Evolutionary conservation across 2,888 invertebrate genomes (phyloP).

Genomic region (Napeogenes sylphis): DNA sequence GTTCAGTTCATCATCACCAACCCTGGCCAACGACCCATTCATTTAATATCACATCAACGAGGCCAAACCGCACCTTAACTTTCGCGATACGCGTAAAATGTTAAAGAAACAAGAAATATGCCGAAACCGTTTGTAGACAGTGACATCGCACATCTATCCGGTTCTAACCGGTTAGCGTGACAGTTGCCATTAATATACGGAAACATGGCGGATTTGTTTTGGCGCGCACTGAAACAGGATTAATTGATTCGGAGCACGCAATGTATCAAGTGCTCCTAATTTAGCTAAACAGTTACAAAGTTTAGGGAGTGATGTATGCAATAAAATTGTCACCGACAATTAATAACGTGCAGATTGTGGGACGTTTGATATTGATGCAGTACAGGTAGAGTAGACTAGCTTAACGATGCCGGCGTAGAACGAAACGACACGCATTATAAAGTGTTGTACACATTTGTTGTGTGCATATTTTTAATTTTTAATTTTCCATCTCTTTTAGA

Average conservation of each 20-base stretch:
- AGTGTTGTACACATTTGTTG: background rate
- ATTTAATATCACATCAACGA: conserved; percentile 1
- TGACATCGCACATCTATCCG: conserved; percentile 39
- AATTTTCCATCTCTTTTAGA: too few relatives aligned
- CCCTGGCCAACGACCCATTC: background rate
- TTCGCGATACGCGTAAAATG: conserved; percentile 7
- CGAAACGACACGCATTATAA: background rate
- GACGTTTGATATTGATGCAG: conserved; percentile 1
- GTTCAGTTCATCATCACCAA: background rate
- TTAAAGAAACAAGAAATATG: conserved; percentile 8
- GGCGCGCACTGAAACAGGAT: conserved; percentile 64
- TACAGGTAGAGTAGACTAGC: background rate
- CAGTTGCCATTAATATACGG: conserved; percentile 51
- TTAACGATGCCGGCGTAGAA: too few relatives aligned
- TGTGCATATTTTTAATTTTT: background rate
- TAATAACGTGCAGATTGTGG: background rate
- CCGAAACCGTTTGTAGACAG: conserved; percentile 26
- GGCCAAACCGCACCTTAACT: conserved; percentile 5
- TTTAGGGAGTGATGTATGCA: conserved; percentile 17
- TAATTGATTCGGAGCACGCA: conserved; percentile 63
- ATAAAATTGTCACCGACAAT: conserved; percentile 10
- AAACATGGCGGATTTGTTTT: conserved; percentile 68
- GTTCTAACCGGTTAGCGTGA: conserved; percentile 37
- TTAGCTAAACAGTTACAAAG: conserved; percentile 22
- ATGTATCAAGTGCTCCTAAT: conserved; percentile 38